Evolutionary conservation across 2,888 invertebrate genomes (phyloP).

Genomic region (Chaetoderma sp.): DNA sequence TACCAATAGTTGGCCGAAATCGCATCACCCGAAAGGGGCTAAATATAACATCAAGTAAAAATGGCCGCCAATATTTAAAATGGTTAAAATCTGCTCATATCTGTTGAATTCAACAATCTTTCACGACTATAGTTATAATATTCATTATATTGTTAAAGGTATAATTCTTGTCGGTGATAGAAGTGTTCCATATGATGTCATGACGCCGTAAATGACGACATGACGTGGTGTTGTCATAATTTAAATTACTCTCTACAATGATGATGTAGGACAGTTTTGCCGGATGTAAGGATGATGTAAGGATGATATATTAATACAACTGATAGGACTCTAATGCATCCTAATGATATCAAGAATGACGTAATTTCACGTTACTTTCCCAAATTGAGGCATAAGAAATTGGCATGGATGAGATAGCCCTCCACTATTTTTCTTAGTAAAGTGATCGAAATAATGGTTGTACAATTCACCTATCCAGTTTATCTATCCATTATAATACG

Average conservation of each 20-base stretch:
- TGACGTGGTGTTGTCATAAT: background rate
- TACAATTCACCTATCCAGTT: too few relatives aligned
- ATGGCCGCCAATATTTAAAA: background rate
- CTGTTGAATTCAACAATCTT: background rate
- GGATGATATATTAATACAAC: background rate
- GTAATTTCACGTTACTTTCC: too few relatives aligned
- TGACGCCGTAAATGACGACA: background rate
- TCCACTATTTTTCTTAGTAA: too few relatives aligned
- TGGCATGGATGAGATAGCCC: too few relatives aligned
- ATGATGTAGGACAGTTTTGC: background rate
- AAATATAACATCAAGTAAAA: too few relatives aligned
- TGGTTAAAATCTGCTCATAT: background rate
- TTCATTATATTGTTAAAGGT: background rate
- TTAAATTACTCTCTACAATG: background rate
- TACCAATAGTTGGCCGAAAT: background rate
- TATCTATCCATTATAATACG: too few relatives aligned
- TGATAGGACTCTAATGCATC: background rate
- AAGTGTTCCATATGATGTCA: background rate
- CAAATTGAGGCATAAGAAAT: too few relatives aligned
- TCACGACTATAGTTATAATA: background rate
- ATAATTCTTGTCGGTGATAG: background rate
- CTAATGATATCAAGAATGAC: background rate
- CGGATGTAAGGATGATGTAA: too few relatives aligned
- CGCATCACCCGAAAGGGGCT: too few relatives aligned
- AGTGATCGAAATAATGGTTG: too few relatives aligned